Percentiles rank a stretch among this genome's conserved stretches.
phyloP scores from a whole-genome alignment of 2,888 invertebrate genomes.

The Drosophila pseudotalamancana region DNA sequence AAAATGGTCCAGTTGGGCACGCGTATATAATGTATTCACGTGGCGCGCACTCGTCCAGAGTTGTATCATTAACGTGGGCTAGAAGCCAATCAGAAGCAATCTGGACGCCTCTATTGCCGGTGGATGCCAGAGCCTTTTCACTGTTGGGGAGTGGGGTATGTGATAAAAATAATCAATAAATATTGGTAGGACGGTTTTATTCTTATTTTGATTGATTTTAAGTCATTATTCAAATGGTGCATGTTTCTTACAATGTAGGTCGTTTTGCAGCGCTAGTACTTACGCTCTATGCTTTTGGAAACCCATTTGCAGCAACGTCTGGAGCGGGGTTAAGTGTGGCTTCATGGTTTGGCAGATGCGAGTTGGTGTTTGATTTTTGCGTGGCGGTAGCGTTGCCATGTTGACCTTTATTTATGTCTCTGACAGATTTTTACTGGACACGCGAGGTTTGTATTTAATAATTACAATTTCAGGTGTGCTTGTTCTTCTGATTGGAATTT shows the following conservation, averaged over 20 bases:
- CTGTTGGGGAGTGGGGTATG: constrained; percentile 84
- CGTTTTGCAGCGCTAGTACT: constrained; percentile 84
- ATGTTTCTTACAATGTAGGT: not conserved
- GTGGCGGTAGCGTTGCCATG: constrained; percentile 91
- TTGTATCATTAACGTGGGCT: constrained; percentile 94
- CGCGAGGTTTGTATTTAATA: not conserved
- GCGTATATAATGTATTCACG: constrained; percentile 95
- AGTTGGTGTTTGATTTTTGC: constrained; percentile 90
- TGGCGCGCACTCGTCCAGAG: constrained; percentile 90
- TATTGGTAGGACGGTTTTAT: not conserved
- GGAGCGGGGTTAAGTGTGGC: constrained; percentile 90
- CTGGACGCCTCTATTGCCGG: constrained; percentile 94
- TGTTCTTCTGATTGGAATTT: constrained; percentile 7
- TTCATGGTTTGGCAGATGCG: constrained; percentile 87
- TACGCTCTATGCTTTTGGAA: constrained; percentile 95
- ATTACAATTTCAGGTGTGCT: not conserved
- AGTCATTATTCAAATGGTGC: not conserved
- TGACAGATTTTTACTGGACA: not conserved
- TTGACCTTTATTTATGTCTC: constrained; percentile 44
- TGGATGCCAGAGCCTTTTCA: constrained; percentile 95
- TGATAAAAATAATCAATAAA: constrained; percentile 59
- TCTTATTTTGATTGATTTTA: too few species aligned
- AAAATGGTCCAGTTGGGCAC: constrained; percentile 89
- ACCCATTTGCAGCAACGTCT: constrained; percentile 94
- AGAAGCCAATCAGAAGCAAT: constrained; percentile 95